Evolutionary conservation across 2,888 invertebrate genomes (phyloP), one percentile per base, ranked within the genome.

Genomic region (Ochlodes sylvanus): DNA sequence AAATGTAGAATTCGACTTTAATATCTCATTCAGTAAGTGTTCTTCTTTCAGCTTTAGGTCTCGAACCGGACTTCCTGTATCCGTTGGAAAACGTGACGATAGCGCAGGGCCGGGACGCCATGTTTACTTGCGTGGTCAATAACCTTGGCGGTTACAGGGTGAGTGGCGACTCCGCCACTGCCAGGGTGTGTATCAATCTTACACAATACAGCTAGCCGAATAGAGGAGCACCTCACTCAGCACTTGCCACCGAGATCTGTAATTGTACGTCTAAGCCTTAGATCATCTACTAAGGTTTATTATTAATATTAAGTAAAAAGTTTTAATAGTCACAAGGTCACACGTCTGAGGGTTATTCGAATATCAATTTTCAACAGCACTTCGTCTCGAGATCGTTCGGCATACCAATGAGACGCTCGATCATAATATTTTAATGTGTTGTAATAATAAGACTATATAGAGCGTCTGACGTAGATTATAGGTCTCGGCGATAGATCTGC

Each of bases 101-200:
- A 80, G 95, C 97, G 73, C 96, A 96, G 89, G 97, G 97, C 73
- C 94, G 97, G 79, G 97, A 97, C 93, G 97, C 97, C 78, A 96
- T 96, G 86, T 97, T 97, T 93, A 97, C 97, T 77, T 97, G 97
- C 86, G 96, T 97, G 84, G 97, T 97, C 83, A 97, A 96, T 94
- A 96, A 97, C 94, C 95, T 97, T 86, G 96, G 96, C 82, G 95
- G 95, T 94, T 95, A 96, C 94, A 96, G 97, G 97, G 98, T 98
- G 97, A 97, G 97, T 97, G 96, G 96, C 94, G 96, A 96, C 94
- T 94, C 95, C 94, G 94, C 96, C 94, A 95, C 95, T 88, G 96
- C 96, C 94, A 96, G 96, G 96, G 96, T 96, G 96, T 96, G 96
- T 96, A 96, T 96, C 95, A 84, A 88, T 87, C 86, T 79, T 81